phyloP scores from a whole-genome alignment of 2,113 vertebrate genomes.

The Pomatostomus ruficeps region DNA sequence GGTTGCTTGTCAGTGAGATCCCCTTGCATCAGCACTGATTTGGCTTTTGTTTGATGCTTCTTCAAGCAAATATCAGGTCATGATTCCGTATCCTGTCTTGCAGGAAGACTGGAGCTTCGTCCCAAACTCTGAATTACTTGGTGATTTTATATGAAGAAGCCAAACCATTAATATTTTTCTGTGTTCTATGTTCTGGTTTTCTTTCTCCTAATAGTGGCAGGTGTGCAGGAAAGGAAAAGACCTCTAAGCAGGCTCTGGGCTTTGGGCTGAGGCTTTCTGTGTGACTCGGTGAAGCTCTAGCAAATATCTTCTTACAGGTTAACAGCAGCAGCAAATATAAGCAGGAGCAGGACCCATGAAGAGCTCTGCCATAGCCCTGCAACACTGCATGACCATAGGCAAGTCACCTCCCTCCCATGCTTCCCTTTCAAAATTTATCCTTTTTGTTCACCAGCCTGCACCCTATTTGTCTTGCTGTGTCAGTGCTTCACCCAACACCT shows the following conservation, averaged over 20 bases:
- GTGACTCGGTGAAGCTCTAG: background rate
- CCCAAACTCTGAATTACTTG: background rate
- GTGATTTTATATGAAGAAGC: background rate
- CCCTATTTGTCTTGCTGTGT: background rate
- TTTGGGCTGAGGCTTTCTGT: background rate
- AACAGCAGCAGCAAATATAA: background rate
- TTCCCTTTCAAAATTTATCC: background rate
- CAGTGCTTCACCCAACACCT: background rate
- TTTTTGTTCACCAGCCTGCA: background rate
- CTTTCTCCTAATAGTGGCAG: background rate
- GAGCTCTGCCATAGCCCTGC: background rate
- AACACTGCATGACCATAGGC: background rate
- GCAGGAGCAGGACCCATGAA: background rate
- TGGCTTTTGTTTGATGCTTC: background rate
- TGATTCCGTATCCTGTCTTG: background rate
- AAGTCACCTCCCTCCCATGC: background rate
- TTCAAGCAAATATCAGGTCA: background rate
- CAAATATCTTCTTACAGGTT: background rate
- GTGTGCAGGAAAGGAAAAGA: background rate
- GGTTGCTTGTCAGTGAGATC: fast-evolving
- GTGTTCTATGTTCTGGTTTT: background rate
- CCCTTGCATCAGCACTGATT: background rate
- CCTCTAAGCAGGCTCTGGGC: background rate
- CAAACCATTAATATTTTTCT: background rate
- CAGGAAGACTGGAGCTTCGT: background rate